phyloP scores from a whole-genome alignment of 1,140 invertebrate genomes.

The Agraylea sexmaculata region DNA sequence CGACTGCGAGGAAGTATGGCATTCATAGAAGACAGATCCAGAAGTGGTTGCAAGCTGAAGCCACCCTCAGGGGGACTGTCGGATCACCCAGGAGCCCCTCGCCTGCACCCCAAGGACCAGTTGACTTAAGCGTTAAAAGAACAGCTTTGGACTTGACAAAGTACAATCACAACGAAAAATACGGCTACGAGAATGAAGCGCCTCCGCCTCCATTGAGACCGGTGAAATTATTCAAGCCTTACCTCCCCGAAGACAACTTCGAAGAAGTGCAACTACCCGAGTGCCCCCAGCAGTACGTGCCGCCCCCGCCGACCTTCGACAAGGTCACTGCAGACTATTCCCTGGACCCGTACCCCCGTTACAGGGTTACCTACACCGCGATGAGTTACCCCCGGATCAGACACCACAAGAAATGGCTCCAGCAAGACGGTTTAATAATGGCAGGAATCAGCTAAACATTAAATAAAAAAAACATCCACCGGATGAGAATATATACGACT shows the following conservation, averaged over 20 bases:
- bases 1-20: slow-evolving; percentile 75
- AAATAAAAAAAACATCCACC: too few relatives aligned
- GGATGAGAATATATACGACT: too few relatives aligned
- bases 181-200: slow-evolving; percentile 21
- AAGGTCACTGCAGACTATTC: slow-evolving; percentile 27
- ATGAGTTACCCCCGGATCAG: not conserved
- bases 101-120: slow-evolving; percentile 26
- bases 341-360: slow-evolving; percentile 1
- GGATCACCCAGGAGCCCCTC: slow-evolving; percentile 31
- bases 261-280: slow-evolving; percentile 27
- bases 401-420: too few relatives aligned
- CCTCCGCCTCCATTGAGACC: slow-evolving; percentile 27
- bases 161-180: slow-evolving; percentile 7
- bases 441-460: too few relatives aligned
- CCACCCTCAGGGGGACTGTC: slow-evolving; percentile 55
- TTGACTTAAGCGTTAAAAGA: slow-evolving; percentile 35
- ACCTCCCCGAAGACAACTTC: slow-evolving; percentile 46
- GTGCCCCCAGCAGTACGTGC: slow-evolving; percentile 31
- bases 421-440: too few relatives aligned
- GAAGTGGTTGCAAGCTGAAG: slow-evolving; percentile 78
- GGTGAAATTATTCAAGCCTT: slow-evolving; percentile 58
- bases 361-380: not conserved
- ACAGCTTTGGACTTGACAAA: slow-evolving; percentile 42
- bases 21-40: slow-evolving; percentile 78
- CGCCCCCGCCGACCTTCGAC: slow-evolving; percentile 26